A percentile compares a stretch with the other conserved stretches of the same genome.
phyloP scores from a whole-genome alignment of 2,797 vertebrate species.

The Anisognathus igniventris region DNA sequence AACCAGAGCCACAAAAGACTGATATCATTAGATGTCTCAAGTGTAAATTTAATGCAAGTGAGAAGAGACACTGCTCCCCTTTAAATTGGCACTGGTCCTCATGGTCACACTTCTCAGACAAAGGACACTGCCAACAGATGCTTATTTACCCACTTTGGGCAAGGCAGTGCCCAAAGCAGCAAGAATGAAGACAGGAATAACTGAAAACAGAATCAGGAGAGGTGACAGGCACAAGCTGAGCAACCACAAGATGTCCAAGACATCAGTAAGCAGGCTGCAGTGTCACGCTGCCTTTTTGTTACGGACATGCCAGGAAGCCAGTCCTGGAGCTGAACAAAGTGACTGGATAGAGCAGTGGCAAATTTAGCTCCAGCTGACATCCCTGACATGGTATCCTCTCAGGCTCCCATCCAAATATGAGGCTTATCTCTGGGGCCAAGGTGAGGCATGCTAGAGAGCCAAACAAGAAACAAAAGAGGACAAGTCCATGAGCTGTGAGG shows the following conservation, averaged over 20 bases:
- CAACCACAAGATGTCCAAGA: neutral
- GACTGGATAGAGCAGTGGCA: neutral
- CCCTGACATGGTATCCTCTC: neutral
- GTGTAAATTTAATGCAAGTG: neutral
- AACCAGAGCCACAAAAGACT: neutral
- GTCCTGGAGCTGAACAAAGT: neutral
- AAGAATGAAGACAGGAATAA: neutral
- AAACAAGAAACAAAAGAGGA: neutral
- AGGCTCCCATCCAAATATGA: neutral
- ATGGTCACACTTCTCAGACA: neutral
- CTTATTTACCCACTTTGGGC: neutral
- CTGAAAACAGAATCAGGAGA: neutral
- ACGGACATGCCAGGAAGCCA: neutral
- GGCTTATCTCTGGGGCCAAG: neutral
- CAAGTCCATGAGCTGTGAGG: neutral
- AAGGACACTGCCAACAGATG: rapidly evolving
- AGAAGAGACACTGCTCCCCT: neutral
- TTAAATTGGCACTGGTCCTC: neutral
- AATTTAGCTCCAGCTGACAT: neutral
- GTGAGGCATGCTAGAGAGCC: neutral
- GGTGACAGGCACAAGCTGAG: neutral
- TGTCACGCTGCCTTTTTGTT: neutral
- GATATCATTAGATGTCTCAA: neutral
- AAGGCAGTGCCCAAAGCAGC: neutral
- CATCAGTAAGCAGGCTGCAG: neutral